Evolutionary conservation across 2,797 vertebrate species (phyloP), one percentile per base, ranked within the genome.

Genomic region (Mustela erminea): DNA sequence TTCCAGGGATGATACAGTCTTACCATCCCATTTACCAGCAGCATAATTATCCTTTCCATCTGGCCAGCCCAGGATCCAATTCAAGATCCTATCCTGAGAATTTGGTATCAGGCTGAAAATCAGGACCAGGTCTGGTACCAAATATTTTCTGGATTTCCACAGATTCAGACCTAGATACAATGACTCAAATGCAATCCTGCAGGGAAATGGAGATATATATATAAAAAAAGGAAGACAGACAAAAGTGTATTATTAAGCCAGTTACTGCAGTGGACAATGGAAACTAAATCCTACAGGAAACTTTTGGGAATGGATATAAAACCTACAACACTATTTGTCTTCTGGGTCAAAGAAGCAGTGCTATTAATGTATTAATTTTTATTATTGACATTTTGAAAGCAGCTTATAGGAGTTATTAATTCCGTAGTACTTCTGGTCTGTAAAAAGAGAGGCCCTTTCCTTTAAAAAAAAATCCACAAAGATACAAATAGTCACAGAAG

Each of bases 351-450:
- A 6, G 27, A 29, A 70, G 41, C 2, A 90, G 4, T 3, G 41
- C 41, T 82, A 32, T 52, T 58, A 87, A 43, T 17, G 68, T 80
- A 77, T 83, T 96, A 77, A 96, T 41, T 93, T 60, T 84, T 27
- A 43, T 21, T 35, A 43, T 17, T 83, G 0, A 38, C 25, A n/a
- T 87, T 87, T 88, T 56, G 27, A 60, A 88, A 29, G 6, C 2
- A 54, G 29, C 2, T 91, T 13, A 7, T 0, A 29, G 35, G 7
- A 89, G 2, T 20, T 90, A 4, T 18, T 92, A 68, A 68, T 85
- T 84, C n/a, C 6, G 3, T 18, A 27, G 15, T 5, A 41, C 25
- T 68, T 91, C 27, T 92, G n/a, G 1, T 62, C 2, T 43, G 2
- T 9, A 70, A 17, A 3, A 58, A 86, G 62, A 81, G 12, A 66